A percentile compares a stretch with the other conserved stretches of the same genome.
Evolutionary conservation across 2,888 invertebrate genomes (phyloP).

Genomic region (Cyclophora albipunctata): DNA sequence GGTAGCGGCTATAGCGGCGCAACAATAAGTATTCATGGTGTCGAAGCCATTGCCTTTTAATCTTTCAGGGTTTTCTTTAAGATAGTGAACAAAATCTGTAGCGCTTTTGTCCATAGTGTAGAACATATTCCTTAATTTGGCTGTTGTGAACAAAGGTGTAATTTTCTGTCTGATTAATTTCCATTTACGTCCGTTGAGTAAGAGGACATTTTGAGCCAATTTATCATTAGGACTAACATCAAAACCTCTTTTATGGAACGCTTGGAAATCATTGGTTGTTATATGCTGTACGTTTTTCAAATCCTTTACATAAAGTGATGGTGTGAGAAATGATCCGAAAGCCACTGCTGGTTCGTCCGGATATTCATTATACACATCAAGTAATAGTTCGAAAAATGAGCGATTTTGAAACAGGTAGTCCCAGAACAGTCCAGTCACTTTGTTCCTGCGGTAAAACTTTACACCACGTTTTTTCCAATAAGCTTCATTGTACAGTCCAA

Average conservation of each 20-base stretch:
- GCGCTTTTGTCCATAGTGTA: constrained; percentile 47
- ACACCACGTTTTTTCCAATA: constrained; percentile 51
- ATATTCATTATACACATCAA: constrained; percentile 35
- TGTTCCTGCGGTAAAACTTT: constrained; percentile 30
- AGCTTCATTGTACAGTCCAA: constrained; percentile 33
- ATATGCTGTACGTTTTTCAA: constrained; percentile 34
- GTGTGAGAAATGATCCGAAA: constrained; percentile 26
- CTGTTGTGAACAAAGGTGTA: constrained; percentile 43
- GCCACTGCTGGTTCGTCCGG: constrained; percentile 39
- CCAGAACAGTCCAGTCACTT: constrained; percentile 35
- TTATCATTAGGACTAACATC: constrained; percentile 28
- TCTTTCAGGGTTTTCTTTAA: constrained; percentile 31
- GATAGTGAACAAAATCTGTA: constrained; percentile 36
- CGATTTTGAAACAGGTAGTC: constrained; percentile 26
- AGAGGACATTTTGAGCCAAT: constrained; percentile 37
- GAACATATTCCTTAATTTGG: constrained; percentile 54
- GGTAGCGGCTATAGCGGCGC: constrained; percentile 42
- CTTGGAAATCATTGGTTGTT: constrained; percentile 33
- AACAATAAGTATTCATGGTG: constrained; percentile 31
- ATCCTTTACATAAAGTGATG: constrained; percentile 33
- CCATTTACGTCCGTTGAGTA: constrained; percentile 44
- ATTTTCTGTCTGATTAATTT: constrained; percentile 47
- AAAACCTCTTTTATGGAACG: constrained; percentile 39
- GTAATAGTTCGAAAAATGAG: constrained; percentile 35
- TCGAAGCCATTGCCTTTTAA: constrained; percentile 25